A percentile compares a stretch with the other conserved stretches of the same genome.
These are phyloP conservation scores for Zeus faber DNA, from an alignment of 2,113 vertebrate species.

Conservation along the genomic window DNA sequence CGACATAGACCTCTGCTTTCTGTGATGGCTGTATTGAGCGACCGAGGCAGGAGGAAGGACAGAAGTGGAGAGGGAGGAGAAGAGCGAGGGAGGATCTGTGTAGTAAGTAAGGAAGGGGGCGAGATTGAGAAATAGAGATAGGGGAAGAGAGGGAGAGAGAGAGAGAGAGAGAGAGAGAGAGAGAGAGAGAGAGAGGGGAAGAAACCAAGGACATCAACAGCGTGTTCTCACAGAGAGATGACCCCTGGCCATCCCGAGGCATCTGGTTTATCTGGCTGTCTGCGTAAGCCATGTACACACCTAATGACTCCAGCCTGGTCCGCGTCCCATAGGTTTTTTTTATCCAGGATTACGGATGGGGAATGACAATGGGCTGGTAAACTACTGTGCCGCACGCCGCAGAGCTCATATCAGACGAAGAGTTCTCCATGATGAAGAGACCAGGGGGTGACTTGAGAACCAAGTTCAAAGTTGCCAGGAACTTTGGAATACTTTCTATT, in stretches of 20 bases:
- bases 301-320: constrained; percentile 66
- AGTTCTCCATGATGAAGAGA: constrained; percentile 38
- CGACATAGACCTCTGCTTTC: constrained; percentile 51
- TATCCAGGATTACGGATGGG: constrained; percentile 65
- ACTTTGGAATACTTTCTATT: constrained; percentile 33
- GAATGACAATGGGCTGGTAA: constrained; percentile 71
- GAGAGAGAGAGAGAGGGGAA: constrained; percentile 27
- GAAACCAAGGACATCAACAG: constrained; percentile 73
- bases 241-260: constrained; percentile 79
- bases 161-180: constrained; percentile 20
- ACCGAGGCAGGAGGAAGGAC: constrained; percentile 77
- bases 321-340: constrained; percentile 65
- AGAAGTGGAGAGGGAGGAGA: constrained; percentile 71
- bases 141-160: constrained; percentile 28
- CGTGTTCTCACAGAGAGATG: constrained; percentile 69
- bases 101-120: not conserved
- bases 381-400: constrained; percentile 42
- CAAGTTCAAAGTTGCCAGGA: constrained; percentile 45
- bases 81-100: not conserved
- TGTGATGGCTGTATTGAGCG: constrained; percentile 64
- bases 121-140: constrained; percentile 5
- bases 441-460: constrained; percentile 22
- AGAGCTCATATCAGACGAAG: constrained; percentile 49
- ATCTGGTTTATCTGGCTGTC: constrained; percentile 75
- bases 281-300: constrained; percentile 71